phyloP scores from a whole-genome alignment of 1,140 invertebrate species.

The Bradynema listronoti region DNA sequence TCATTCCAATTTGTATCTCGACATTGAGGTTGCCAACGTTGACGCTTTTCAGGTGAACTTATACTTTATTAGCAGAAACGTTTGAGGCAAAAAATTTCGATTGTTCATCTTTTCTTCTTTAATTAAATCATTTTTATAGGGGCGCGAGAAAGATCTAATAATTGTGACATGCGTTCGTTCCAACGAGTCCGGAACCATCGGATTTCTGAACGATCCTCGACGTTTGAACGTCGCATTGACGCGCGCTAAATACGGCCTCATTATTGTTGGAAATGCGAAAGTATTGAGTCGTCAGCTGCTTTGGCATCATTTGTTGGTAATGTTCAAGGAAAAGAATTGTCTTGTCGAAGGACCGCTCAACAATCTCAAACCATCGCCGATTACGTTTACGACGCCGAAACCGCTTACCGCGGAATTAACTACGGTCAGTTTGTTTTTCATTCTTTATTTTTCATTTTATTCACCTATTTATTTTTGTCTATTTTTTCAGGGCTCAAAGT shows the following conservation, averaged over 20 bases:
- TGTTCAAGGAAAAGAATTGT: conserved; percentile 95
- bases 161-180: conserved; percentile 84
- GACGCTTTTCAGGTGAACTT: conserved; percentile 73
- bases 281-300: conserved; percentile 90
- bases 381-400: conserved; percentile 93
- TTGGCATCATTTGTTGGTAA: conserved; percentile 94
- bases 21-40: conserved; percentile 97
- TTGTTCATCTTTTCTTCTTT: conserved; percentile 24
- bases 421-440: conserved; percentile 63
- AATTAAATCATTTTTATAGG: conserved; percentile 57
- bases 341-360: conserved; percentile 94
- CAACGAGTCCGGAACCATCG: conserved; percentile 84
- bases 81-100: background rate
- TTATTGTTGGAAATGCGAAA: conserved; percentile 98
- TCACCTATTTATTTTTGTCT: background rate
- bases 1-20: conserved; percentile 91
- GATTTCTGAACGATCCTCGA: conserved; percentile 91
- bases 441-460: background rate
- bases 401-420: conserved; percentile 85
- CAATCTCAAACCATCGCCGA: conserved; percentile 89
- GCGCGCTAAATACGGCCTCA: conserved; percentile 87
- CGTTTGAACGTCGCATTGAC: conserved; percentile 95
- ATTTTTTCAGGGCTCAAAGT: conserved; percentile 32
- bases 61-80: conserved; percentile 2
- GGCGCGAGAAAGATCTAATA: conserved; percentile 90